Evolutionary conservation across 37 sponge, comb jelly and placozoan species (phyloP), one percentile per base, ranked within the genome.

Genomic region (Axinella damicornis): DNA sequence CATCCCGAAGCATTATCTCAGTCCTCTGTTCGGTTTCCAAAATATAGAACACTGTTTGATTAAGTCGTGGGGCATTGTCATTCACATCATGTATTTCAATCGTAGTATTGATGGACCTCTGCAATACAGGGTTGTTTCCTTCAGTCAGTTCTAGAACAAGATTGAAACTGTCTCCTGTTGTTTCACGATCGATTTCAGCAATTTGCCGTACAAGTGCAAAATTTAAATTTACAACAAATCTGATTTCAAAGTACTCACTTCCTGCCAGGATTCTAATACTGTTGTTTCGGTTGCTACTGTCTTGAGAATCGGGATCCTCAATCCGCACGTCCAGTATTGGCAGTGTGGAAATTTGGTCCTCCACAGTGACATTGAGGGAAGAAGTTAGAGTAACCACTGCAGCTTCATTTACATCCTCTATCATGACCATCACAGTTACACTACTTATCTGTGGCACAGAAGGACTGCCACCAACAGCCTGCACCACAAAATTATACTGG

Each of bases 11-110:
- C 20, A 24, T 37, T 4, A 69, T 39, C 11, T 30, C 0, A 12
- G 15, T 1, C 1, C 57, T 52, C 11, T 18, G 24, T 33, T 13
- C 0, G 2, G 38, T 53, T 32, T 85, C 86, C 18, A 0, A 0
- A 31, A 37, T 6, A 57, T 34, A 41, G 30, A 78, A 85, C 24
- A 5, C 33, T 0, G 71, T 70, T 32, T 27, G 1, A 32, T 1
- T 77, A 28, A 85, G 19, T 21, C 2, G 9, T 28, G 86, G 86
- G 16, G 55, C 56, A 69, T 77, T 77, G 40, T 85, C 86, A 77
- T 85, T 85, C 0, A 46, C 31, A 33, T 76, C 86, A 54, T n/a
- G 2, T 28, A 85, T 21, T 12, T 58, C 31, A 18, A 78, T 2
- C 14, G 37, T 78, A 34, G 21, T 5, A 5, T 17, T 15, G 2